phyloP scores from a whole-genome alignment of 2,797 vertebrate species.

The Amniataba percoides region DNA sequence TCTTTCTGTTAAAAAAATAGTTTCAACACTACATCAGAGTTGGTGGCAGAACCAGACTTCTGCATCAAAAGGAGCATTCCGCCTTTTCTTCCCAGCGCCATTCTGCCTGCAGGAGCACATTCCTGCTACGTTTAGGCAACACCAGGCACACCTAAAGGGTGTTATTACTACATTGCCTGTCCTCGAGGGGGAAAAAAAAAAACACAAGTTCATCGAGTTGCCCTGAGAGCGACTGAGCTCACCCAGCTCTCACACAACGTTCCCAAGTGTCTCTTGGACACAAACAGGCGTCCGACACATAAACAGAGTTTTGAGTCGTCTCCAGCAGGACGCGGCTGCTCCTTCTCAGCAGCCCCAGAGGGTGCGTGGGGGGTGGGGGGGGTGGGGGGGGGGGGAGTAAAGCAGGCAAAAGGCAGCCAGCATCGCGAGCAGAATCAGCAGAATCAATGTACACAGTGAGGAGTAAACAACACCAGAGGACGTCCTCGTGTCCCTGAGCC shows the following conservation, averaged over 20 bases:
- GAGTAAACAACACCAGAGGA: conserved; percentile 76
- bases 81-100: conserved; percentile 22
- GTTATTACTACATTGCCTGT: conserved; percentile 56
- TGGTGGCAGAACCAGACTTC: conserved; percentile 19
- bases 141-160: conserved; percentile 69
- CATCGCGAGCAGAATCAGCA: conserved; percentile 35
- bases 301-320: conserved; percentile 43
- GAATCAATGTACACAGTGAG: conserved; percentile 62
- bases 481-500: conserved; percentile 63
- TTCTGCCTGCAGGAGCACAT: conserved; percentile 69
- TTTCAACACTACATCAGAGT: conserved; percentile 1
- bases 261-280: conserved; percentile 29
- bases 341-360: background rate
- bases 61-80: conserved; percentile 51
- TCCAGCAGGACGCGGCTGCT: conserved; percentile 26
- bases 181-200: conserved; percentile 33
- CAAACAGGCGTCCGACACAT: conserved; percentile 20
- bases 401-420: conserved; percentile 29
- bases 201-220: conserved; percentile 44
- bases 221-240: conserved; percentile 47
- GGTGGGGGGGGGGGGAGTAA: background rate
- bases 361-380: background rate
- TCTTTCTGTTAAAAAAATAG: background rate
- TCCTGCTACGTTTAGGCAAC: conserved; percentile 55
- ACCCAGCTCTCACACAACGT: conserved; percentile 21